Evolutionary conservation across 2,113 vertebrate genomes (phyloP).

Genomic region (Morone saxatilis): DNA sequence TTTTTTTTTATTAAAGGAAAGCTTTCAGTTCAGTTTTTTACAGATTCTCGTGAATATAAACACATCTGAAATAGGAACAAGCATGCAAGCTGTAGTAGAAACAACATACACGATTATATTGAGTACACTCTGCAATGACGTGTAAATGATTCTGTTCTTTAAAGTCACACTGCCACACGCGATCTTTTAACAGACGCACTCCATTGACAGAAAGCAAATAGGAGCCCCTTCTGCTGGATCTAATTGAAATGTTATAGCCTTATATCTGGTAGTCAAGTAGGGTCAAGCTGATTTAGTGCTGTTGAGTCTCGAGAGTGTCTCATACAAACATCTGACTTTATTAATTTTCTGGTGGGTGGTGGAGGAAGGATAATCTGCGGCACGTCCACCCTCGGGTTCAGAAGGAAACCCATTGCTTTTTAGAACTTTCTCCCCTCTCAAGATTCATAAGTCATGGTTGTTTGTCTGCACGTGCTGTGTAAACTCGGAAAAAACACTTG

Average conservation of each 20-base stretch:
- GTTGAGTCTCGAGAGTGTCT: not conserved
- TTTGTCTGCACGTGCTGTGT: constrained; percentile 16
- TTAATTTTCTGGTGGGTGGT: constrained; percentile 6
- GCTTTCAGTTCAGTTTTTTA: not conserved
- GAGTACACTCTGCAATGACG: not conserved
- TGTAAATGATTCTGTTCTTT: not conserved
- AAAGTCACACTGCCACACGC: not conserved
- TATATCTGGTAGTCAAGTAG: not conserved
- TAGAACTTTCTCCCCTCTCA: not conserved
- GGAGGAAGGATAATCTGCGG: constrained; percentile 4
- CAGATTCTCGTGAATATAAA: not conserved
- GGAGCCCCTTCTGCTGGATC: not conserved
- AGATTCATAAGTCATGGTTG: not conserved
- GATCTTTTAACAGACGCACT: not conserved
- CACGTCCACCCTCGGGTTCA: not conserved
- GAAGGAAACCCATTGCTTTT: constrained; percentile 2
- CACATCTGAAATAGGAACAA: not conserved
- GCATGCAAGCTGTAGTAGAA: not conserved
- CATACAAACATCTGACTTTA: constrained; percentile 1
- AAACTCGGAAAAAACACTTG: constrained; percentile 3
- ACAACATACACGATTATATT: not conserved
- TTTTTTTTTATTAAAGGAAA: not conserved
- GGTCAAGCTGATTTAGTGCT: constrained; percentile 26
- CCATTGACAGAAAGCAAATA: not conserved
- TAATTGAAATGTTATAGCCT: not conserved